Conservation (phyloP, 2,888 invertebrate genomes). For the Cataglyphis livida region DNA sequence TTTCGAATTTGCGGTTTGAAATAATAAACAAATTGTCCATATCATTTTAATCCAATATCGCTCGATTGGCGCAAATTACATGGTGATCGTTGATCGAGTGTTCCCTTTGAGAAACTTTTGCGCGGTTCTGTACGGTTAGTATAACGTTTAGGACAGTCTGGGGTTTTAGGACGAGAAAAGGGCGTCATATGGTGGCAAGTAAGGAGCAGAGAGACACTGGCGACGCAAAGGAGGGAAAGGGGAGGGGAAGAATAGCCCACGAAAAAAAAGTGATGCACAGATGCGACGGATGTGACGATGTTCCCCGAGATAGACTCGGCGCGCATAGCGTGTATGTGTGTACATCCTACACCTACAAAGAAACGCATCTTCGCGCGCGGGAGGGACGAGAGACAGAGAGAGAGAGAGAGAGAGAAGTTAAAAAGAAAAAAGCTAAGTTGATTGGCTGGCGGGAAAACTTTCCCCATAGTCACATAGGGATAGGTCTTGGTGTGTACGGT, state of each 20-base stretch:
- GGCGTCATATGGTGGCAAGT: conserved; percentile 68
- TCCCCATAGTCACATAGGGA: conserved; percentile 59
- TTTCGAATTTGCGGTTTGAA: not conserved
- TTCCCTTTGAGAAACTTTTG: conserved; percentile 60
- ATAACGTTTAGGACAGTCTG: conserved; percentile 54
- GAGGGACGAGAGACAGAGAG: not conserved
- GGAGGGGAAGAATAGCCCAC: conserved; percentile 23
- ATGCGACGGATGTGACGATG: conserved; percentile 83
- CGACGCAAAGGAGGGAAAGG: conserved; percentile 37
- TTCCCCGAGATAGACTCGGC: conserved; percentile 63
- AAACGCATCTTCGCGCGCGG: conserved; percentile 16
- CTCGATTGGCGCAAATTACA: not conserved
- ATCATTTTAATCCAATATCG: not conserved
- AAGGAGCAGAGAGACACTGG: conserved; percentile 60
- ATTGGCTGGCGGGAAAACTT: conserved; percentile 31
- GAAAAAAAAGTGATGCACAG: conserved; percentile 80
- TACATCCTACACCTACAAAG: not conserved
- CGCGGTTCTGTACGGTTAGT: conserved; percentile 62
- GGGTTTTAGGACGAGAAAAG: conserved; percentile 47
- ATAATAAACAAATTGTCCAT: no score
- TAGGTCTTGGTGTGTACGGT: conserved; percentile 63
- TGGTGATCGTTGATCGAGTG: not conserved
- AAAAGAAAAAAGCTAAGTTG: conserved; percentile 44
- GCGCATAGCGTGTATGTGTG: conserved; percentile 6
- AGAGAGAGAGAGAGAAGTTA: conserved; percentile 44